Percentiles rank a stretch among this genome's conserved stretches.
Evolutionary conservation across 2,113 vertebrate species (phyloP).

Genomic region (Rhinogobius similis): DNA sequence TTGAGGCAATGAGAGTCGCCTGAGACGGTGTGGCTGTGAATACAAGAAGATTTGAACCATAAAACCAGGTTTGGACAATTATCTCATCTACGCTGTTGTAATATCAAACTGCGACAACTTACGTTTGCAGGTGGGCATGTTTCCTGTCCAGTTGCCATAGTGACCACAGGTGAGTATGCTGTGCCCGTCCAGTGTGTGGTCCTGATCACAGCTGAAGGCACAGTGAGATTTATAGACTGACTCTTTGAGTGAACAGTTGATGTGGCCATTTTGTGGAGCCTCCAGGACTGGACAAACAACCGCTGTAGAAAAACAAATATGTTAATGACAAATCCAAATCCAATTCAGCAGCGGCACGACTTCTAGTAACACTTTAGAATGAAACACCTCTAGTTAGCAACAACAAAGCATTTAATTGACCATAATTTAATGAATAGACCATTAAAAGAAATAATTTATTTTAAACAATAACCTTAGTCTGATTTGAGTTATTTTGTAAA

Average conservation of each 20-base stretch:
- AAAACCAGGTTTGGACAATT: not conserved
- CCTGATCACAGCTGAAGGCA: constrained; percentile 63
- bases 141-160: constrained; percentile 70
- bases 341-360: not conserved
- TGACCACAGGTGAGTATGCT: constrained; percentile 52
- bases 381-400: not conserved
- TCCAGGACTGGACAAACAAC: constrained; percentile 55
- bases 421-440: not conserved
- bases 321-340: not conserved
- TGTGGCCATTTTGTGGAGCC: constrained; percentile 46
- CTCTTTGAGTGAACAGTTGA: constrained; percentile 60
- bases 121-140: constrained; percentile 68
- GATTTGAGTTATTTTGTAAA: too few species aligned
- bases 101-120: constrained; percentile 17
- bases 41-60: constrained; percentile 12
- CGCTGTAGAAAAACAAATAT: constrained; percentile 39
- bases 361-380: not conserved
- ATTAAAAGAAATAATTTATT: too few species aligned
- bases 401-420: not conserved
- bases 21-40: constrained; percentile 40
- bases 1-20: not conserved
- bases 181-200: constrained; percentile 46
- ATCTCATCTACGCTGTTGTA: not conserved
- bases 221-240: constrained; percentile 56
- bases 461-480: too few species aligned